Base-by-base conservation (phyloP, 2,888 invertebrate species). In the Agrotis clavis region DNA sequence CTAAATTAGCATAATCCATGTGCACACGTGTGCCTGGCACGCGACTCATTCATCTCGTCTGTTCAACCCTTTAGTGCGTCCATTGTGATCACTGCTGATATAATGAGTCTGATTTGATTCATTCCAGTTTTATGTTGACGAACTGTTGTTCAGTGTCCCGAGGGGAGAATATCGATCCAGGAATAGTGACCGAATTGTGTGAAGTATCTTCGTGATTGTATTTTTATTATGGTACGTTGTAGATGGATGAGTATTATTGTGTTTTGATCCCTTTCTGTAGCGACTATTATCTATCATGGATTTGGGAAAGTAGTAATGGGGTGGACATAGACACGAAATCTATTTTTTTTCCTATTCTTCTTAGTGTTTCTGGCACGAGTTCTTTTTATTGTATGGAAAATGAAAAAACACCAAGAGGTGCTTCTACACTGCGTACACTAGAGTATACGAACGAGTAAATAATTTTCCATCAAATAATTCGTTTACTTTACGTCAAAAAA, bases 1-100 rank as follows among this genome's bases (percentile, higher is more conserved):
- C 79, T 71, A 82, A 84, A 92, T 92, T 92, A 89, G 90, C 92
- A 92, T 92, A 92, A 92, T 92, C 90, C 88, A 57, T 82, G 87
- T 85, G 83, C 83, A 86, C 92, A 91, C 91, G 92, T 91, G 92
- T 87, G 79, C 66, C 73, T 76, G 79, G 89, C 92, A 91, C 92
- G 91, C 91, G 91, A 82, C 82, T 82, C 90, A 87, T 89, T 89
- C 87, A 88, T 76, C 76, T 76, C 76, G 47, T 76, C 47, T 76
- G 82, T 85, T 69, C 88, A 90, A 91, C 92, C 92, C 92, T 91
- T 91, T 91, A 85, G 83, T 86, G 81, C 74, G 71, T 61, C 84
- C 88, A 87, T 90, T 91, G 91, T 90, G 75, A 82, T 74, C 81
- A 77, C 75, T 71, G 53, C 66, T 82, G 85, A 83, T 87, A 86